Percentiles rank a stretch among this genome's conserved stretches.
These are phyloP conservation scores for Platichthys stellatus DNA, from an alignment of 2,113 vertebrate genomes.

Conservation along the genomic window DNA sequence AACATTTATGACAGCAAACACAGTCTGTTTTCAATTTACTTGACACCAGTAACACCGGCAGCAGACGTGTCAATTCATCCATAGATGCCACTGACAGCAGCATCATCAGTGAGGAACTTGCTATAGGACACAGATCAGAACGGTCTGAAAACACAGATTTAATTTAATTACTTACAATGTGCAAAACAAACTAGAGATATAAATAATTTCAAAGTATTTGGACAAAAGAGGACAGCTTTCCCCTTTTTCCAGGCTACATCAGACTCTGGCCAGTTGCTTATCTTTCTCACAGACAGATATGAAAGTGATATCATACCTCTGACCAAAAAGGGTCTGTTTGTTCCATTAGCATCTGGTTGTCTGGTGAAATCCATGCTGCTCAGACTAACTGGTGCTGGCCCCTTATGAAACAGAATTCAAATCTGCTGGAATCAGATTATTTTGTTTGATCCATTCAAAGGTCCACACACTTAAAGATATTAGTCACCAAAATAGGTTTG, in stretches of 20 bases:
- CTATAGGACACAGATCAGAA: neutral
- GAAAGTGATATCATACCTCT: neutral
- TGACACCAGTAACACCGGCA: constrained; percentile 46
- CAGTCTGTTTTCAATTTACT: constrained; percentile 49
- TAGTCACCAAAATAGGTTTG: no score
- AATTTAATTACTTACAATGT: neutral
- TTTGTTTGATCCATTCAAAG: no score
- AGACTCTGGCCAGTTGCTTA: neutral
- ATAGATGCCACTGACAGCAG: constrained; percentile 13
- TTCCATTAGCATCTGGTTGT: no score
- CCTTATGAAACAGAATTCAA: neutral
- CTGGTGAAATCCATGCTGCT: neutral
- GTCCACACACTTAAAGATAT: no score
- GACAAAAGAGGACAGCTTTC: neutral
- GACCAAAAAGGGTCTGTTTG: neutral
- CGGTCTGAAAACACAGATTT: no score
- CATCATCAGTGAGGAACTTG: constrained; percentile 32
- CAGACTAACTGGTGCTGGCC: neutral
- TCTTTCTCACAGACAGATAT: neutral
- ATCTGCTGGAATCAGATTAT: no score
- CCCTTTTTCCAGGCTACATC: no score
- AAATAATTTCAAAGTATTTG: neutral
- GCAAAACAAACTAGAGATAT: neutral
- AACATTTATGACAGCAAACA: constrained; percentile 54
- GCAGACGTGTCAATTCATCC: constrained; percentile 43